A percentile compares a stretch with the other conserved stretches of the same genome.
These are phyloP conservation scores for Isichthys henryi DNA, from an alignment of 2,113 vertebrate species.

Conservation along the genomic window DNA sequence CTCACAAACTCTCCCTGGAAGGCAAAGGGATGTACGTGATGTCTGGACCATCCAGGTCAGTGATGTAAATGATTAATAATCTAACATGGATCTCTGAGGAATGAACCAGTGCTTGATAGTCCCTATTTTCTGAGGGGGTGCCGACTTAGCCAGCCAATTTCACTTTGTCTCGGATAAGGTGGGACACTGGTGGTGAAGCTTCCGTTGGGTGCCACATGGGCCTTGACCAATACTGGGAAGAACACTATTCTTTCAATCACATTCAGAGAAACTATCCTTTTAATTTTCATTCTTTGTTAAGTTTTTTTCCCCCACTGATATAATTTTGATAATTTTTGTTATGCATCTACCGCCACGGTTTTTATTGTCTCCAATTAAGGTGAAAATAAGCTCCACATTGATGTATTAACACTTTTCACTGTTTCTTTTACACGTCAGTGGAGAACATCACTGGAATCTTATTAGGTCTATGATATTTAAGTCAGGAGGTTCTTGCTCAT, in stretches of 20 bases:
- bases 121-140: background rate
- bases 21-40: background rate
- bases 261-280: background rate
- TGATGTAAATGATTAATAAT: background rate
- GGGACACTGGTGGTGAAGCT: background rate
- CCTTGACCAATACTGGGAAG: background rate
- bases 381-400: background rate
- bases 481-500: background rate
- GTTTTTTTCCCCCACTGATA: background rate
- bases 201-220: too few relatives aligned
- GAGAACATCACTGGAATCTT: background rate
- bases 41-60: background rate
- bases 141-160: background rate
- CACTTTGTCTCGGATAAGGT: background rate
- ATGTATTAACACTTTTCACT: background rate
- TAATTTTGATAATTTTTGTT: background rate
- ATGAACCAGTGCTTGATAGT: background rate
- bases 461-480: background rate
- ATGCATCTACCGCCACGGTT: background rate
- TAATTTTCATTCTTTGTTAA: background rate
- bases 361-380: background rate
- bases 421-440: background rate
- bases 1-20: slow-evolving; percentile 73
- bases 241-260: background rate
- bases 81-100: background rate